Conservation (phyloP, 2,797 vertebrate species). For the Enteromius fasciolatus region DNA sequence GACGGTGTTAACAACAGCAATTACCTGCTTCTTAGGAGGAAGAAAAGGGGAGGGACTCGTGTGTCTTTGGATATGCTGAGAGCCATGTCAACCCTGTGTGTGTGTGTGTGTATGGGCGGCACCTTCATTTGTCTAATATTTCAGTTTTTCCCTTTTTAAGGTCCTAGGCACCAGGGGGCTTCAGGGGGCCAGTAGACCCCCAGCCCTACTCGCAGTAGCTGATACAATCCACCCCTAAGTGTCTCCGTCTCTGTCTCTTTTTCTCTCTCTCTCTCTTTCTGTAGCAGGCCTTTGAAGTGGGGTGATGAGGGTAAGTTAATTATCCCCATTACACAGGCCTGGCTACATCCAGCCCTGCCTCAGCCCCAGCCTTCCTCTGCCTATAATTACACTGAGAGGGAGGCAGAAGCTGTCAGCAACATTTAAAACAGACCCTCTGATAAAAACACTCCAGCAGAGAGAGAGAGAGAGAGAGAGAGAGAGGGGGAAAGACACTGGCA, state of each 20-base stretch:
- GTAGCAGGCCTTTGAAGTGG: conserved; percentile 85
- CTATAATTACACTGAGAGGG: conserved; percentile 97
- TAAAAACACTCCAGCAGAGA: conserved; percentile 59
- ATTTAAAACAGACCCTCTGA: conserved; percentile 80
- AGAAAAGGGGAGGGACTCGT: conserved; percentile 42
- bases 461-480: conserved; percentile 62
- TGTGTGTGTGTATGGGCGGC: background rate
- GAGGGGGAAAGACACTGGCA: conserved; percentile 59
- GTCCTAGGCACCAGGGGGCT: conserved; percentile 27
- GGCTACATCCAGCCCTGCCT: conserved; percentile 87
- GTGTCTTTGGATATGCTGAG: conserved; percentile 20
- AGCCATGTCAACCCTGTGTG: background rate
- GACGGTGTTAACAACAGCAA: conserved; percentile 62
- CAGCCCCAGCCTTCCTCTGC: conserved; percentile 90
- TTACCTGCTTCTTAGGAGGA: conserved; percentile 58
- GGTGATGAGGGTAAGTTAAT: conserved; percentile 98
- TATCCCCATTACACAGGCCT: conserved; percentile 89
- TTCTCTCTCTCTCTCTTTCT: conserved; percentile 70
- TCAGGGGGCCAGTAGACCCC: conserved; percentile 27
- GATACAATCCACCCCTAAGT: conserved; percentile 35
- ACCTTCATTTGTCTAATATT: conserved; percentile 36
- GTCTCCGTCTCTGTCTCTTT: conserved; percentile 12
- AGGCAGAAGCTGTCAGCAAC: conserved; percentile 87
- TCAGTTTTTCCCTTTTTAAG: conserved; percentile 31
- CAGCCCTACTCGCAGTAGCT: conserved; percentile 4